These are phyloP conservation scores for Heterodera filipjevi DNA, from an alignment of 2,888 invertebrate species.

Conservation along the genomic window DNA sequence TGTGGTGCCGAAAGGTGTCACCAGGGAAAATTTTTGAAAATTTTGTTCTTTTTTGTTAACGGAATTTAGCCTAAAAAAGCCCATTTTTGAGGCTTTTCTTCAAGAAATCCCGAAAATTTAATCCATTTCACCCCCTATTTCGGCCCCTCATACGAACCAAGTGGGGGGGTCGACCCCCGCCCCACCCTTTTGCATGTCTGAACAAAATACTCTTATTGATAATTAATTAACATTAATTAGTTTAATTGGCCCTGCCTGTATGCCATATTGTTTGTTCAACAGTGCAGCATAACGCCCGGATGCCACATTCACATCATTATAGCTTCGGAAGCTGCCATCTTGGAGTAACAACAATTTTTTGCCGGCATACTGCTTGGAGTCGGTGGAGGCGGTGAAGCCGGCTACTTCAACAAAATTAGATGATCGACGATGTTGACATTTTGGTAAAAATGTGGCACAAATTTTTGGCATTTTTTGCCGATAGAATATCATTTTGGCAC, in stretches of 20 bases:
- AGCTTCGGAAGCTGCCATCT: conserved; percentile 42
- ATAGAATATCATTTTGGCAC: not conserved
- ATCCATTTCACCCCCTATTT: too few relatives aligned
- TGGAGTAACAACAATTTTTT: conserved; percentile 36
- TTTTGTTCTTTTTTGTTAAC: too few relatives aligned
- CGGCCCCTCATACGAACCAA: too few relatives aligned
- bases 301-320: conserved; percentile 53
- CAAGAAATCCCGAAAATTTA: too few relatives aligned
- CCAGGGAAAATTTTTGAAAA: too few relatives aligned
- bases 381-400: conserved; percentile 40
- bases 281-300: conserved; percentile 55
- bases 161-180: too few relatives aligned
- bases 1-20: too few relatives aligned
- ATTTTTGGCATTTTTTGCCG: not conserved
- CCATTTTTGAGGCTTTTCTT: too few relatives aligned
- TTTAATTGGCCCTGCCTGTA: conserved; percentile 42
- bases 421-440: not conserved
- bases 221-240: not conserved
- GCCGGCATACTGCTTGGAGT: conserved; percentile 40
- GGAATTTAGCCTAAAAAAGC: too few relatives aligned
- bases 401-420: conserved; percentile 30
- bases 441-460: not conserved
- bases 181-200: not conserved
- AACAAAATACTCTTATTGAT: not conserved
- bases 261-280: conserved; percentile 50